Conservation (phyloP, 1,140 invertebrate genomes). For the Reticulitermes speratus region DNA sequence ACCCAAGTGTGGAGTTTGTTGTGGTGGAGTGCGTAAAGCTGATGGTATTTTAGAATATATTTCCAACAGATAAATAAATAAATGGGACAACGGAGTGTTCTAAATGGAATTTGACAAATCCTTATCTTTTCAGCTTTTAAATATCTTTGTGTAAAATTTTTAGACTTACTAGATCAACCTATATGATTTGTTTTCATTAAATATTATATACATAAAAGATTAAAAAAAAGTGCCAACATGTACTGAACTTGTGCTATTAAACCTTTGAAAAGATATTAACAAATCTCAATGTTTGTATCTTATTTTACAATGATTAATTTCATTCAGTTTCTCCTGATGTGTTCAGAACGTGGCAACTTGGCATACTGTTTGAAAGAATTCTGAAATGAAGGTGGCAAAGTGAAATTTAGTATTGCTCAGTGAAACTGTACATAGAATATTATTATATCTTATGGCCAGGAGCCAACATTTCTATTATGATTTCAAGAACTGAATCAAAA, state of each 20-base stretch:
- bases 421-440: no score
- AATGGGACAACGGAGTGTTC: no score
- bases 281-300: conserved; percentile 3
- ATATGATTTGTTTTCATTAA: conserved; percentile 31
- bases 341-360: no score
- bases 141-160: conserved; percentile 32
- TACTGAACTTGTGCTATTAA: conserved; percentile 31
- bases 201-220: conserved; percentile 22
- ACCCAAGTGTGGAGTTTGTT: not conserved
- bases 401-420: no score
- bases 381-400: no score
- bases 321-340: no score
- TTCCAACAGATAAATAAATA: no score
- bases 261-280: conserved; percentile 30
- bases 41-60: not conserved
- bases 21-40: not conserved
- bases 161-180: conserved; percentile 6
- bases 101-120: not conserved
- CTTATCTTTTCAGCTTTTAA: conserved; percentile 27
- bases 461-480: no score
- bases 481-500: no score
- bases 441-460: no score
- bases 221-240: conserved; percentile 30
- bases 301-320: no score
- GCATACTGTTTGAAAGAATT: no score